Base-by-base conservation (phyloP, 2,797 vertebrate species). In the Enteromius viviparus region DNA sequence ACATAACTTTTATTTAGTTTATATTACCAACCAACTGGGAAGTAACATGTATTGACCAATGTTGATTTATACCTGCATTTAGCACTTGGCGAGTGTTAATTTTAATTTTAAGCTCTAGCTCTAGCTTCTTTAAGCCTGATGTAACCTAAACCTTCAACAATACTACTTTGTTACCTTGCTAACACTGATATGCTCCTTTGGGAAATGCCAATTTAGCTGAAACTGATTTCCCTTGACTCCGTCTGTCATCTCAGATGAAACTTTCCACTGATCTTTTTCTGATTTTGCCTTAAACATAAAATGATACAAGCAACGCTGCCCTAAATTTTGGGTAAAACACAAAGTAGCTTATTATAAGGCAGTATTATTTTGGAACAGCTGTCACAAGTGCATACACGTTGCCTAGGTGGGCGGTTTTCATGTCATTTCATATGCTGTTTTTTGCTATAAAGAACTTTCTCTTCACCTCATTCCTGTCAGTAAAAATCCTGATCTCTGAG, bases 381-480 rank as follows among this genome's bases (percentile, higher is more conserved):
- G n/a, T n/a, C n/a, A n/a, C n/a, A n/a, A n/a, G 65, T 58, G 55
- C 55, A 58, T 10, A n/a, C 34, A 17, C 34, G 12, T 58, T 76
- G n/a, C n/a, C 53, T 26, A 29, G n/a, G 75, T 62, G 55, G 75
- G 75, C 0, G 55, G 37, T 62, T 76, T 76, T 62, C 37, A 26
- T 19, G 21, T 76, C 14, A 62, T 76, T 76, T 58, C 21, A 23
- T 58, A 76, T 76, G 51, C 15, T 62, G 23, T 7, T 62, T 17
- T 76, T 62, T 76, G 15, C 75, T 51, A 34, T 15, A 7, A 72
- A 29, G 55, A 74, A 62, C 14, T 15, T 72, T 45, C 40, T 81
- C 40, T 62, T 62, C 55, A 29, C 6, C 51, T 29, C 8, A 42
- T 62, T 45, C 12, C 69, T 81, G 69, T 72, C 68, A 47, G 53